Percentiles rank a stretch among this genome's conserved stretches.
These are phyloP conservation scores for Dreissena rostriformis DNA, from an alignment of 1,140 invertebrate species.

Conservation along the genomic window DNA sequence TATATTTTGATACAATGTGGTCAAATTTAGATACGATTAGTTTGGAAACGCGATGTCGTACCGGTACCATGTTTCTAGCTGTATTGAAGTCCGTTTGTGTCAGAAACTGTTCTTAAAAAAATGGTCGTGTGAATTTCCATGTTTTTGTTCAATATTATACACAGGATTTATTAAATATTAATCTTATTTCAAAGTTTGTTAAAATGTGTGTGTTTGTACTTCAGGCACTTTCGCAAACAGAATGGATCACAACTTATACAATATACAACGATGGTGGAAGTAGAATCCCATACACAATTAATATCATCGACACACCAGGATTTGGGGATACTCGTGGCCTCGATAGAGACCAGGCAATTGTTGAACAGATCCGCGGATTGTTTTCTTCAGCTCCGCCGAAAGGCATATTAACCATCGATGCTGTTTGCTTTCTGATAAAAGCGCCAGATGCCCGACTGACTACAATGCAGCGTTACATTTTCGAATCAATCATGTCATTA, in stretches of 20 bases:
- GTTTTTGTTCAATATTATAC: too few species aligned
- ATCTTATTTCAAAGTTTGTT: too few species aligned
- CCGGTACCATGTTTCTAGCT: too few species aligned
- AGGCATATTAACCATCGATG: slow-evolving; percentile 50
- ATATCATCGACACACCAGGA: slow-evolving; percentile 44
- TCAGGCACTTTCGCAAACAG: slow-evolving; percentile 46
- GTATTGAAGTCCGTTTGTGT: too few species aligned
- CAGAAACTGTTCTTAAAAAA: too few species aligned
- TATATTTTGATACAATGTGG: too few species aligned
- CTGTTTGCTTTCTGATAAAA: slow-evolving; percentile 27
- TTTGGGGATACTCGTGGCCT: slow-evolving; percentile 60
- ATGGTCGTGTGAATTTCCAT: too few species aligned
- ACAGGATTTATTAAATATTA: too few species aligned
- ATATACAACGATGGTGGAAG: slow-evolving; percentile 2
- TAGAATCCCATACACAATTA: slow-evolving; percentile 20
- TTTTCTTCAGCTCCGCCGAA: neutral
- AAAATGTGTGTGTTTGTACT: neutral
- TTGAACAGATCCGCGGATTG: slow-evolving; percentile 2
- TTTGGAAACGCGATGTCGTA: too few species aligned
- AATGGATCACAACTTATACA: slow-evolving; percentile 46
- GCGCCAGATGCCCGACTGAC: neutral
- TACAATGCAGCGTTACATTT: neutral
- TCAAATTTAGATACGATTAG: too few species aligned
- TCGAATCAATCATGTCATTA: neutral
- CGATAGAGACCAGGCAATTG: neutral